A percentile compares a stretch with the other conserved stretches of the same genome.
These are phyloP conservation scores for Pseudanteris insignis DNA, from an alignment of 2,888 invertebrate species.

Conservation along the genomic window DNA sequence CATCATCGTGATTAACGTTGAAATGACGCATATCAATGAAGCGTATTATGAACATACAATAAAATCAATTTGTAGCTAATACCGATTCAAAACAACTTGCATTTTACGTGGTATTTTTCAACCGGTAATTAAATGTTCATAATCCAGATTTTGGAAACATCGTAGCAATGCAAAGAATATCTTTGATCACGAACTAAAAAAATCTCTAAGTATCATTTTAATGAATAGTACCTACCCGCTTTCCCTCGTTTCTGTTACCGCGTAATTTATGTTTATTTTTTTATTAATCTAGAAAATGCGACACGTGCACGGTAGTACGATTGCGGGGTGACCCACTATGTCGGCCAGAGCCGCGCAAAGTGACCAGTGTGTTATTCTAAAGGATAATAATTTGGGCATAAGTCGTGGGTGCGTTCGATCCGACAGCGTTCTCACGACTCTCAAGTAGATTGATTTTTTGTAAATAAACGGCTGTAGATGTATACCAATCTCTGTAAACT, in stretches of 20 bases:
- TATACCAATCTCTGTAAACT: constrained; percentile 55
- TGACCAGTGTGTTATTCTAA: constrained; percentile 53
- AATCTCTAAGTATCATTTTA: too few species aligned
- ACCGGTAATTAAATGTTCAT: too few species aligned
- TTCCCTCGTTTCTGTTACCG: constrained; percentile 39
- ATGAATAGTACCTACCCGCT: too few species aligned
- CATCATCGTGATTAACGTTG: too few species aligned
- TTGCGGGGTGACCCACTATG: constrained; percentile 40
- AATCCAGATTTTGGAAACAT: too few species aligned
- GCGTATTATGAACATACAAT: too few species aligned
- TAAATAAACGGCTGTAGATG: constrained; percentile 53
- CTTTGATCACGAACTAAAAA: too few species aligned
- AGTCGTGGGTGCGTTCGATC: constrained; percentile 47
- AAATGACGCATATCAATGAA: too few species aligned
- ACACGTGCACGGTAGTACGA: constrained; percentile 41
- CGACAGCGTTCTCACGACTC: constrained; percentile 43
- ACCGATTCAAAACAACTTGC: too few species aligned
- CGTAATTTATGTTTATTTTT: constrained; percentile 42
- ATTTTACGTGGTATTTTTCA: too few species aligned
- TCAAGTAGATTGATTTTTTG: constrained; percentile 54
- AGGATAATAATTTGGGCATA: constrained; percentile 56
- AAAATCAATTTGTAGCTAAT: too few species aligned
- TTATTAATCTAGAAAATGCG: constrained; percentile 31
- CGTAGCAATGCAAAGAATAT: too few species aligned
- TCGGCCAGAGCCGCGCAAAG: constrained; percentile 43